These are phyloP conservation scores for Sisor rabdophorus DNA, from an alignment of 2,113 vertebrate genomes.

Conservation along the genomic window DNA sequence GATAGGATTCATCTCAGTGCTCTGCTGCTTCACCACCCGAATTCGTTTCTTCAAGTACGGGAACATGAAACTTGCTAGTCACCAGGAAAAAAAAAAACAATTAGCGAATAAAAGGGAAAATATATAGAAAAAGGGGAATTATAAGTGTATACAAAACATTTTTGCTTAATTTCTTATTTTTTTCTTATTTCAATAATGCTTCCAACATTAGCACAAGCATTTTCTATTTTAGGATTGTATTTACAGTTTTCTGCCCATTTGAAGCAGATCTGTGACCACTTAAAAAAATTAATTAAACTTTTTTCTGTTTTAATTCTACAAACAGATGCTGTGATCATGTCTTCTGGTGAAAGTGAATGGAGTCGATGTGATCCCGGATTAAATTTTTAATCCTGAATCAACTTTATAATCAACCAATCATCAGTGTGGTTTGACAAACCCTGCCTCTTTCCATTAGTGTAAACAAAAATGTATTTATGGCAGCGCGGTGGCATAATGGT, in stretches of 20 bases:
- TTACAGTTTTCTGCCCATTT: background rate
- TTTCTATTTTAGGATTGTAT: background rate
- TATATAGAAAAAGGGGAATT: too few species aligned
- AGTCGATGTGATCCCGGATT: too few species aligned
- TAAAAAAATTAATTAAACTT: too few species aligned
- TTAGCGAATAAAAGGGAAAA: background rate
- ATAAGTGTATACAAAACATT: too few species aligned
- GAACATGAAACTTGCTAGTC: conserved; percentile 84
- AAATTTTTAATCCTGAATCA: too few species aligned
- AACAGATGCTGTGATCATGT: background rate
- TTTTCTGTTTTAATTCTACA: background rate
- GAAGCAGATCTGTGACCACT: background rate
- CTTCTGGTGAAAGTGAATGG: background rate
- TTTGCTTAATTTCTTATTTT: too few species aligned
- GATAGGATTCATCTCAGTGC: conserved; percentile 93
- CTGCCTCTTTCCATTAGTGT: too few species aligned
- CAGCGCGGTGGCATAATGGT: too few species aligned
- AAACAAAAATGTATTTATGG: too few species aligned
- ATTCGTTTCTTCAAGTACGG: conserved; percentile 96
- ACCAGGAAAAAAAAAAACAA: background rate
- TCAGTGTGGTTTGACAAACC: too few species aligned
- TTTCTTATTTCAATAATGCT: too few species aligned
- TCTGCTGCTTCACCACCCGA: conserved; percentile 90
- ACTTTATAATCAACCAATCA: too few species aligned
- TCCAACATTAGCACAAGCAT: background rate